Evolutionary conservation across 2,113 vertebrate genomes (phyloP).

Genomic region (Emydocephalus ijimae): DNA sequence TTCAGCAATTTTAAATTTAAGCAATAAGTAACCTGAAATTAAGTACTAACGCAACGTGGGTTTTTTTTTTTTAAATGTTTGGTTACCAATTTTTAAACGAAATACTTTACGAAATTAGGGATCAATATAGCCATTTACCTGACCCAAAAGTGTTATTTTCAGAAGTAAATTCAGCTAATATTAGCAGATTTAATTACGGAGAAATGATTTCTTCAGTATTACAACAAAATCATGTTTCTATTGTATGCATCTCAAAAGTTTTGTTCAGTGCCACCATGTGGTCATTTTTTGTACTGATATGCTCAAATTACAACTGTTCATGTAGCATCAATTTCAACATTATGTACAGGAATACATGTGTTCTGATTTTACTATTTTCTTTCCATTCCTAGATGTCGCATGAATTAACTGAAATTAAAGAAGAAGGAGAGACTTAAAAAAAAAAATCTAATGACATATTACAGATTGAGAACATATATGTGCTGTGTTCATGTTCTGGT

Average conservation of each 20-base stretch:
- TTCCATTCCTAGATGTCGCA: not conserved
- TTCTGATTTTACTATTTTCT: not conserved
- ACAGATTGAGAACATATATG: not conserved
- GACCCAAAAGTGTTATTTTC: not conserved
- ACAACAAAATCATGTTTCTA: not conserved
- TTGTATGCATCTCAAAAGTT: not conserved
- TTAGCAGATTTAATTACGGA: not conserved
- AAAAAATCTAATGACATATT: not conserved
- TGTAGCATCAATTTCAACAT: not conserved
- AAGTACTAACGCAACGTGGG: not conserved
- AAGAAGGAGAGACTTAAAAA: not conserved
- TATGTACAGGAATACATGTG: constrained; percentile 2
- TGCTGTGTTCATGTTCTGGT: not conserved
- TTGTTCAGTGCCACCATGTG: constrained; percentile 46
- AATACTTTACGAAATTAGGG: not conserved
- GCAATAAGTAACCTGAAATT: not conserved
- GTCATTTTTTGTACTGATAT: not conserved
- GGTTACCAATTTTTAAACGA: not conserved
- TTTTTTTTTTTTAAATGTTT: not conserved
- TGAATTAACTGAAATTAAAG: not conserved
- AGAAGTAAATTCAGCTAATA: not conserved
- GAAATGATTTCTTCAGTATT: fast-evolving
- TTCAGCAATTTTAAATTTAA: not conserved
- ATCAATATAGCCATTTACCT: not conserved
- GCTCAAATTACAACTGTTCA: not conserved